phyloP scores from a whole-genome alignment of 2,113 vertebrate genomes.

The Hiodon tergisus region DNA sequence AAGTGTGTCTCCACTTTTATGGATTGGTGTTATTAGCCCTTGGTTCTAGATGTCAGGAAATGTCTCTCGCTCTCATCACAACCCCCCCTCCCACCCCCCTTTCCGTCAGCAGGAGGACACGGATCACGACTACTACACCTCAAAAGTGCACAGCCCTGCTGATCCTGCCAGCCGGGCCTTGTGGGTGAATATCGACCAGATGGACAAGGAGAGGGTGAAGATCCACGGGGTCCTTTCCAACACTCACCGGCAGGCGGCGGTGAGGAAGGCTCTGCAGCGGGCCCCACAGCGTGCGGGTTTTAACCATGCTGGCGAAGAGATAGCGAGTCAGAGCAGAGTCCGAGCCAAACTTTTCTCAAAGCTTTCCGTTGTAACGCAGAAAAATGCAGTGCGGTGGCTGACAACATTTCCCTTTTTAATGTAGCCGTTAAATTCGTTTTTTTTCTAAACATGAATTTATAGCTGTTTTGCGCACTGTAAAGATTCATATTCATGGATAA shows the following conservation, averaged over 20 bases:
- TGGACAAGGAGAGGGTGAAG: constrained; percentile 97
- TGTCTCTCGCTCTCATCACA: too few relatives aligned
- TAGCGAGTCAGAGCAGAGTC: not conserved
- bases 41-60: too few relatives aligned
- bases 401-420: too few relatives aligned
- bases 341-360: not conserved
- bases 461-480: too few relatives aligned
- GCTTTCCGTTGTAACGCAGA: too few relatives aligned
- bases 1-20: too few relatives aligned
- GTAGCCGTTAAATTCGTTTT: too few relatives aligned
- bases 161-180: constrained; percentile 80
- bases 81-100: not conserved
- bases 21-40: too few relatives aligned
- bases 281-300: not conserved
- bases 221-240: constrained; percentile 96
- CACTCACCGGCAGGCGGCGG: constrained; percentile 90
- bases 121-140: constrained; percentile 93
- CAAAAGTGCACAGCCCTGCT: constrained; percentile 76
- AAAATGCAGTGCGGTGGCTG: too few relatives aligned
- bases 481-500: too few relatives aligned
- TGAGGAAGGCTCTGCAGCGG: constrained; percentile 54
- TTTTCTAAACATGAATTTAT: too few relatives aligned
- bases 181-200: constrained; percentile 93
- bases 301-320: not conserved
- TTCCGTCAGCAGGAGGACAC: constrained; percentile 74